Conservation (phyloP, 2,113 vertebrate species). For the Dromaius novaehollandiae region DNA sequence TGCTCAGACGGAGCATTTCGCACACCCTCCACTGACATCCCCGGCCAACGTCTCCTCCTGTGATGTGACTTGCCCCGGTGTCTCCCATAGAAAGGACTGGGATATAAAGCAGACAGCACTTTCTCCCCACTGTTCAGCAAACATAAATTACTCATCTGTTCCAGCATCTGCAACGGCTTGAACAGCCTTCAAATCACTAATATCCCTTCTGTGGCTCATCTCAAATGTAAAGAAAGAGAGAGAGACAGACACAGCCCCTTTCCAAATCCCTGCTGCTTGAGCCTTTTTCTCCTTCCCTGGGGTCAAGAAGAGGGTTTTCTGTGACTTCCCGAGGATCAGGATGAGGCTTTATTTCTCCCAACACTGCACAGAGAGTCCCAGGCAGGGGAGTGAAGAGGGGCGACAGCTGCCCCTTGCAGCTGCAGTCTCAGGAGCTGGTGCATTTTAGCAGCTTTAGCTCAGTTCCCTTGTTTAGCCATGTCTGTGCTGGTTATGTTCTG, state of each 20-base stretch:
- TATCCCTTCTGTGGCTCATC: background rate
- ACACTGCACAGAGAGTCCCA: background rate
- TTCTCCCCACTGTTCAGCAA: background rate
- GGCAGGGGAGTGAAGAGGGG: background rate
- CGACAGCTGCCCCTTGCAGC: background rate
- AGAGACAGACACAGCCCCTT: background rate
- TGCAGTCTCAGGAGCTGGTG: background rate
- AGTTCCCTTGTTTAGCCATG: background rate
- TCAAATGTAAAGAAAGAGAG: background rate
- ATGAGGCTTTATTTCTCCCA: background rate
- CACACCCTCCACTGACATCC: background rate
- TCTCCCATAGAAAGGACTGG: background rate
- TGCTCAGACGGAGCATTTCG: background rate
- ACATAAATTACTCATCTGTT: background rate
- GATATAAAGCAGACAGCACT: background rate
- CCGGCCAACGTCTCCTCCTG: accelerated
- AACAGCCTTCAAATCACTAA: background rate
- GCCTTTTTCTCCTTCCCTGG: background rate
- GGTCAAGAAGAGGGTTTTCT: background rate
- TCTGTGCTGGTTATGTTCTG: background rate
- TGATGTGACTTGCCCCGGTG: background rate
- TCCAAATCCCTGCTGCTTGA: background rate
- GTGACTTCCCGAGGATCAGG: background rate
- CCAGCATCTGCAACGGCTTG: background rate
- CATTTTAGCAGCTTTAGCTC: background rate